These are phyloP conservation scores for Pseudolycoriella hygida DNA, from an alignment of 2,888 invertebrate species.

Conservation along the genomic window DNA sequence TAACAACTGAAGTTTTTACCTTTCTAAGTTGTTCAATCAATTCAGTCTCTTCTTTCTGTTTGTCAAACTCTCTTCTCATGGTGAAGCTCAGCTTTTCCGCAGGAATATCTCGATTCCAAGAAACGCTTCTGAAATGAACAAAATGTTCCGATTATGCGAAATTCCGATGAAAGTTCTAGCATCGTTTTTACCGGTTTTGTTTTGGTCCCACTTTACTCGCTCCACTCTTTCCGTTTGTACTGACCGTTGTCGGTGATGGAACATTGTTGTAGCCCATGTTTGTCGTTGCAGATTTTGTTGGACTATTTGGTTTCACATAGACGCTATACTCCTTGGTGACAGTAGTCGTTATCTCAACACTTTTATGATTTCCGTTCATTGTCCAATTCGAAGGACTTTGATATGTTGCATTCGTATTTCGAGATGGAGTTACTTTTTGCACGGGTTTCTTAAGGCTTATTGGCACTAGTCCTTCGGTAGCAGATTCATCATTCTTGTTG, in stretches of 20 bases:
- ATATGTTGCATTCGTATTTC: conserved; percentile 27
- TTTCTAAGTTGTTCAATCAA: conserved; percentile 64
- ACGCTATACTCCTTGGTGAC: conserved; percentile 22
- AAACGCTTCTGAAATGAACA: conserved; percentile 27
- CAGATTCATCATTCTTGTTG: conserved; percentile 1
- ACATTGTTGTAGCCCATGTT: conserved; percentile 18
- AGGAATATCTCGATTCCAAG: conserved; percentile 54
- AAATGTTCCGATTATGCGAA: too few relatives aligned
- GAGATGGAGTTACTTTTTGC: conserved; percentile 64
- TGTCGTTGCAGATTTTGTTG: conserved; percentile 20
- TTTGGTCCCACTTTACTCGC: conserved; percentile 7
- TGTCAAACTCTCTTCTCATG: conserved; percentile 80
- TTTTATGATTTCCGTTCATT: conserved; percentile 6
- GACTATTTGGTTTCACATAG: conserved; percentile 32
- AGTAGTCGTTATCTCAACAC: not conserved
- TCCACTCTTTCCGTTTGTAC: conserved; percentile 19
- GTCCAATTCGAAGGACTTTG: conserved; percentile 6
- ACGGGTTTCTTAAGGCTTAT: conserved; percentile 37
- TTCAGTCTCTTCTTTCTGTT: conserved; percentile 76
- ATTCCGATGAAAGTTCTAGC: not conserved
- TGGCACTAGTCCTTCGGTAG: not conserved
- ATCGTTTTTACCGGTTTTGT: conserved; percentile 8
- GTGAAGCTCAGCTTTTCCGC: conserved; percentile 74
- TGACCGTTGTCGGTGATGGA: conserved; percentile 13
- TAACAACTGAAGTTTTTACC: conserved; percentile 33